phyloP scores from a whole-genome alignment of 2,797 vertebrate species.

The Centropyge bicolor region DNA sequence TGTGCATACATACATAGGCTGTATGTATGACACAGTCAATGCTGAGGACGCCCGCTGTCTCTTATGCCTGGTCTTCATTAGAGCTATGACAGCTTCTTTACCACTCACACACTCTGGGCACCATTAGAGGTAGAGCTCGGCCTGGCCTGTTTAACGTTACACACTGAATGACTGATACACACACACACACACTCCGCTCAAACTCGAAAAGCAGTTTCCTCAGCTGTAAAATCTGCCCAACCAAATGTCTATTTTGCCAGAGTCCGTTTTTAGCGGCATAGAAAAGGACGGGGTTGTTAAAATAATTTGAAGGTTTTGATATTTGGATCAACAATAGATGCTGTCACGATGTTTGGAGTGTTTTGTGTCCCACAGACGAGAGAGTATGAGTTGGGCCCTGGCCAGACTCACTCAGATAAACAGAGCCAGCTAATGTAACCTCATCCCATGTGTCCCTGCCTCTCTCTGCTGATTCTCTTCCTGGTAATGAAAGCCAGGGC shows the following conservation, averaged over 20 bases:
- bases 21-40: constrained; percentile 11
- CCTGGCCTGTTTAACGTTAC: constrained; percentile 37
- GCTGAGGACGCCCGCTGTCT: constrained; percentile 6
- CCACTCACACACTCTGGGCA: constrained; percentile 18
- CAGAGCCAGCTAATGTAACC: constrained; percentile 65
- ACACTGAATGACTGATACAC: neutral
- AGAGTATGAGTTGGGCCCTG: constrained; percentile 43
- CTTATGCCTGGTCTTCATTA: constrained; percentile 43
- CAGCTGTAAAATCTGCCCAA: constrained; percentile 10
- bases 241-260: neutral
- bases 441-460: constrained; percentile 65
- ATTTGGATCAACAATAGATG: constrained; percentile 29
- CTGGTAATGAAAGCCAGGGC: constrained; percentile 70
- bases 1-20: neutral
- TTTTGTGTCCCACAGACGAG: constrained; percentile 46
- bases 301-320: constrained; percentile 53
- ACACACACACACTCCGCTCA: neutral
- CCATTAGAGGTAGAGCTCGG: constrained; percentile 28
- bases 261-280: neutral
- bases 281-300: constrained; percentile 12
- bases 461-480: constrained; percentile 62
- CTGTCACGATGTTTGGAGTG: constrained; percentile 45
- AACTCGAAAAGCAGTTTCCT: neutral
- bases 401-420: constrained; percentile 63
- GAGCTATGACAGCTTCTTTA: constrained; percentile 31